Conservation (phyloP, 2,113 vertebrate genomes). For the Pelobates fuscus region DNA sequence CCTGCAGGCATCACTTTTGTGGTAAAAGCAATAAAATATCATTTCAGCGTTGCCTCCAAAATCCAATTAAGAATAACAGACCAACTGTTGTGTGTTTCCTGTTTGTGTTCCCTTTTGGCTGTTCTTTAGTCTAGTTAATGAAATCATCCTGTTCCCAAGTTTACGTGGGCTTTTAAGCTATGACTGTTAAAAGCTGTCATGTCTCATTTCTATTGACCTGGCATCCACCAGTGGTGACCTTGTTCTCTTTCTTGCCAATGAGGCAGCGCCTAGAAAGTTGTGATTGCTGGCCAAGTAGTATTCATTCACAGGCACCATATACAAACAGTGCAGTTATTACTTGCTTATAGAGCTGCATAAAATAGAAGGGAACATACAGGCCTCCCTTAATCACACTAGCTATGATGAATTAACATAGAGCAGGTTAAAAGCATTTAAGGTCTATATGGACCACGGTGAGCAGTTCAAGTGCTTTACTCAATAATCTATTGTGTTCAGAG, state of each 20-base stretch:
- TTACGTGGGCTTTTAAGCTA: conserved; percentile 36
- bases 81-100: conserved; percentile 49
- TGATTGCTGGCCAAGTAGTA: conserved; percentile 27
- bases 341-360: too few relatives aligned
- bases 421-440: too few relatives aligned
- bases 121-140: conserved; percentile 33
- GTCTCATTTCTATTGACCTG: conserved; percentile 38
- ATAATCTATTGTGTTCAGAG: too few relatives aligned
- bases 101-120: conserved; percentile 36
- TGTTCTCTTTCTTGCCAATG: conserved; percentile 12
- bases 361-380: too few relatives aligned
- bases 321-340: not conserved
- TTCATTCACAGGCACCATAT: not conserved
- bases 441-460: too few relatives aligned
- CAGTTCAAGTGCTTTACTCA: too few relatives aligned
- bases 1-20: conserved; percentile 4
- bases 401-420: too few relatives aligned
- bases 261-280: conserved; percentile 6
- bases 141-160: conserved; percentile 47
- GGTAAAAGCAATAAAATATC: conserved; percentile 16
- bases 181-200: conserved; percentile 47
- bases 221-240: conserved; percentile 27
- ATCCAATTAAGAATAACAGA: conserved; percentile 39
- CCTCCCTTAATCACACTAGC: too few relatives aligned
- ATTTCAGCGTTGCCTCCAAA: conserved; percentile 22